Percentiles rank a stretch among this genome's conserved stretches.
Conservation (phyloP, 2,797 vertebrate genomes). For the Simalia tracyae region DNA sequence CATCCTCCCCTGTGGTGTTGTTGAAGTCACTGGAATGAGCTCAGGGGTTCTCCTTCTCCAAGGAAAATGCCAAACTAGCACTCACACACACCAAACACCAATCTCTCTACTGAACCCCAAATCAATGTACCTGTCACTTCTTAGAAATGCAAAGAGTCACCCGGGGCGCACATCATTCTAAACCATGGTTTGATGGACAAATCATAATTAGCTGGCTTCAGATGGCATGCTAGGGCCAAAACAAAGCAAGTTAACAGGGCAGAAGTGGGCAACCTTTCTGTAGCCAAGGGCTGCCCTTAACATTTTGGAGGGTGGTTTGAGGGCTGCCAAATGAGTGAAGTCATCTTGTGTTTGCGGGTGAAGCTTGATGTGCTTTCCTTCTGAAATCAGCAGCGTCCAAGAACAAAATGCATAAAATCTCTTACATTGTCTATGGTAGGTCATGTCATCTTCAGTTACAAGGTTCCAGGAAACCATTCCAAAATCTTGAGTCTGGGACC, state of each 20-base stretch:
- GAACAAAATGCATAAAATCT: too few relatives aligned
- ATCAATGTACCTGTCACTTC: not conserved
- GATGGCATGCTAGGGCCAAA: not conserved
- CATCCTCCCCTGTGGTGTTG: not conserved
- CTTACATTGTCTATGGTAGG: too few relatives aligned
- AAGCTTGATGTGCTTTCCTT: too few relatives aligned
- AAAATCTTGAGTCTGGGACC: too few relatives aligned
- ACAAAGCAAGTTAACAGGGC: not conserved
- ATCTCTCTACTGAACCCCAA: not conserved
- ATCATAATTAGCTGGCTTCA: not conserved
- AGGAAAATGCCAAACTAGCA: not conserved
- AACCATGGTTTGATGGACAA: not conserved
- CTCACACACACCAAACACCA: not conserved
- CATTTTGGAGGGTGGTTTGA: not conserved
- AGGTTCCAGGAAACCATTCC: too few relatives aligned
- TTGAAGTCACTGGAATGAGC: too few relatives aligned
- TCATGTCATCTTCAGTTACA: too few relatives aligned
- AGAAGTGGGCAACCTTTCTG: not conserved
- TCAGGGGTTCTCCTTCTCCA: not conserved
- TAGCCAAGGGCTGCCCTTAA: not conserved
- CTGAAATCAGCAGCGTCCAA: too few relatives aligned
- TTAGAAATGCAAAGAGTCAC: not conserved
- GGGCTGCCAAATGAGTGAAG: not conserved
- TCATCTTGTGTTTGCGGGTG: not conserved
- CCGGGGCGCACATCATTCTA: not conserved